Base-by-base conservation (phyloP, 2,888 invertebrate species). In the Netelia virgata region DNA sequence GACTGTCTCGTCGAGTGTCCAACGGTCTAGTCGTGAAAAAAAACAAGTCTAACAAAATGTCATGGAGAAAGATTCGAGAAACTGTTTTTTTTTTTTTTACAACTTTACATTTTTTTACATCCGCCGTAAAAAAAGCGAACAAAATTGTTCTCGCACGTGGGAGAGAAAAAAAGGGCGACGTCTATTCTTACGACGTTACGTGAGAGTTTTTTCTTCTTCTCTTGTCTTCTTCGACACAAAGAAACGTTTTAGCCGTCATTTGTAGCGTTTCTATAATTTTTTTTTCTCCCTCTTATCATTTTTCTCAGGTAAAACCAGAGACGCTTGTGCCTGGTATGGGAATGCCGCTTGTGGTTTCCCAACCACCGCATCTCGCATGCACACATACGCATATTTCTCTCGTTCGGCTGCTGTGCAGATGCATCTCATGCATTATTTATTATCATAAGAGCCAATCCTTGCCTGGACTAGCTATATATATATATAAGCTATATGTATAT, bases 391-490 rank as follows among this genome's bases (percentile, higher is more conserved):
- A 61, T 41, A 69, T 47, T 63, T 68, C 61, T 16, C 68, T 79
- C 61, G 66, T 82, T 55, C 55, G 66, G 72, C 84, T 82, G 75
- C 74, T 69, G 82, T 74, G 82, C 77, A 75, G 82, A 87, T 88
- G 82, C 84, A 76, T 84, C 86, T 89, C 87, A 90, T 90, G 88
- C 86, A 90, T 90, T 90, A 90, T 90, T 90, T 87, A 90, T 87
- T 57, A 57, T 72, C 55, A 20, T 16, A 72, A 70, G 57, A 50
- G 69, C 69, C 59, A 70, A 69, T 59, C 61, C 59, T 36, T 78
- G 47, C 59, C 53, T 63, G 6, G 63, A 61, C 23, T 50, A 43
- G n/a, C 18, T 50, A 53, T 55, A 36, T 8, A 53, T 77, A n/a
- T 47, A 43, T 50, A 63, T 70, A 1, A 28, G 2, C 5, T 47